Evolutionary conservation across 2,888 invertebrate species (phyloP).

Genomic region (Xestia rhomboidea): DNA sequence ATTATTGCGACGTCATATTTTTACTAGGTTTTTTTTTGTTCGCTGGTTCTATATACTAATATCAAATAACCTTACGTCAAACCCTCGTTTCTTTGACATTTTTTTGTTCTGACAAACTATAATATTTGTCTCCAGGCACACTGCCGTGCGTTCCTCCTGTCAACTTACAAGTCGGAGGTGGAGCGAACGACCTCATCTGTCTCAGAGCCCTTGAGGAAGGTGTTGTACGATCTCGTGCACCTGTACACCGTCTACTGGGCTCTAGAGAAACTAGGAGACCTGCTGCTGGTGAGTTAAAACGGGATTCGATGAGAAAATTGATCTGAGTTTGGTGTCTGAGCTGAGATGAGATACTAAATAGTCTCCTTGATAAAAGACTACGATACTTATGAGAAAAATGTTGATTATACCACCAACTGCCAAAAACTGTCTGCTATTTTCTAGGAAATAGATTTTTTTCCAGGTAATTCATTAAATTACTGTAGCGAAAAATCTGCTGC

Average conservation of each 20-base stretch:
- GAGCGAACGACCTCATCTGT: constrained; percentile 83
- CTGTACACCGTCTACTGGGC: constrained; percentile 94
- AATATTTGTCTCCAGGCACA: constrained; percentile 87
- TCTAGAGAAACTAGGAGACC: constrained; percentile 93
- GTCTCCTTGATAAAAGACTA: not conserved
- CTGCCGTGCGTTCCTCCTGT: constrained; percentile 94
- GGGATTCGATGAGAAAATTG: not conserved
- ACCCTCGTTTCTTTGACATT: too few relatives aligned
- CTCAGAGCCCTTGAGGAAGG: constrained; percentile 91
- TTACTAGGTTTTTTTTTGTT: too few relatives aligned
- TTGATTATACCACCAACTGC: too few relatives aligned
- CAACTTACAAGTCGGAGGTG: constrained; percentile 92
- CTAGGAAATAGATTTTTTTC: not conserved
- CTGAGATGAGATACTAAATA: not conserved
- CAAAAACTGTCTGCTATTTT: not conserved
- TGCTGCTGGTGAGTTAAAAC: constrained; percentile 92
- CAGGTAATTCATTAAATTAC: too few relatives aligned
- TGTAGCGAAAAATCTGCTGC: not conserved
- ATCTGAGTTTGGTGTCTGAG: not conserved
- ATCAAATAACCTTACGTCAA: too few relatives aligned
- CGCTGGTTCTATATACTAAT: too few relatives aligned
- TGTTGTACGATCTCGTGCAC: constrained; percentile 93
- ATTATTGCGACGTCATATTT: too few relatives aligned
- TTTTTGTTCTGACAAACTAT: too few relatives aligned
- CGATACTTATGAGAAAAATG: not conserved